Base-by-base conservation (phyloP, 1,140 invertebrate species). In the Drosophila asahinai region DNA sequence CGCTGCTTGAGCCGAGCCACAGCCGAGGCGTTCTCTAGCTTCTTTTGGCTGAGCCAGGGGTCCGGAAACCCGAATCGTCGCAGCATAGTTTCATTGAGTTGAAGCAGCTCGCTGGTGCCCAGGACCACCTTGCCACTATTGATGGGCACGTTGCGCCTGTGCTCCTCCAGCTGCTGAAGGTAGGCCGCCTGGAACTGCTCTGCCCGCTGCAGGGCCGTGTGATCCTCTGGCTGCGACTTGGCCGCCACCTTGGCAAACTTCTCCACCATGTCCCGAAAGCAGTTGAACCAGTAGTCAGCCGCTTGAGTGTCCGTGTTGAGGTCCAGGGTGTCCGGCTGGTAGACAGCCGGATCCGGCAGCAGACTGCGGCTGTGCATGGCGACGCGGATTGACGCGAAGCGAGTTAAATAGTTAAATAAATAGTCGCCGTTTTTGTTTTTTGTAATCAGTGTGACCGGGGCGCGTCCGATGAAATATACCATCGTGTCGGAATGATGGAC, bases 41-140 rank as follows among this genome's bases (percentile, higher is more conserved):
- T 94, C 83, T 96, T 96, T 93, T 96, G 96, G 74, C 94, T 94
- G 52, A 96, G 94, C 95, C 98, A 99, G 12, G 98, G 96, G 94
- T 99, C 98, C 81, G 97, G 96, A 93, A 99, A 99, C 70, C 97
- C 96, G 92, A 97, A 98, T 87, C 98, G 96, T 79, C 96, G 95
- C 87, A 99, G 94, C 92, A 96, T 97, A 91, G 97, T 97, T 94
- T 98, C 97, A 87, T 98, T 97, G 52, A 98, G 96, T 92, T 99
- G 98, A 61, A 99, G 94, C 64, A 99, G 94, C 91, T 96, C 96
- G 92, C 98, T 94, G 65, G 99, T 97, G 68, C 84, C 79, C 14
- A 90, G 64, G 6, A 91, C 64, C 2, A 80, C 51, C 11, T 86
- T 90, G 57, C 70, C 92, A 94, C 95, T 95, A 95, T 98, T 97